Evolutionary conservation across 2,113 vertebrate genomes (phyloP), one percentile per base, ranked within the genome.

Genomic region (Seriola rivoliana): DNA sequence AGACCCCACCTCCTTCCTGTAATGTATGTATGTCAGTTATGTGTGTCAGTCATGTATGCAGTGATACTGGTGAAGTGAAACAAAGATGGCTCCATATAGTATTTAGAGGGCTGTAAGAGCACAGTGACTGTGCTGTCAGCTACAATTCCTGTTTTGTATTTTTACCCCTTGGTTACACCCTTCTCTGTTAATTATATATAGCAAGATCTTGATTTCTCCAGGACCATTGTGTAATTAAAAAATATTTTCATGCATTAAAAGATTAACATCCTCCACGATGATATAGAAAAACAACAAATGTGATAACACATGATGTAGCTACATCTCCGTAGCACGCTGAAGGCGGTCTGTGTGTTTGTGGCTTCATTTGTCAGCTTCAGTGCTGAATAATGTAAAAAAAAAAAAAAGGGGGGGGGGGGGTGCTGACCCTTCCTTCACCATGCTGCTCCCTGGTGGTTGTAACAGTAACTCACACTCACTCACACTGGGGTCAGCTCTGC

Each of bases 371-470:
- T 21, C 29, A 67, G 25, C 2, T 1, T 83, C n/a, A 29, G 25
- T 60, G 46, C 38, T 68, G 6, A 60, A 16, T 46, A 36, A 63
- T 62, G 9, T 25, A 57, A 12, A 44, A 21, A 2, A 29, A 29
- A 29, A 29, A 29, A 38, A 38, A 38, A 38, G 36, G 72, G 29
- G 29, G 29, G 2, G 29, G 40, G 40, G 9, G 40, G 11, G 36
- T 69, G 62, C 13, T 8, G 50, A 46, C 3, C 59, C 46, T 55
- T 80, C 60, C 59, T 72, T 52, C 73, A 75, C 74, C 48, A 42
- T 84, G 83, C 81, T 85, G 87, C 90, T 87, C 76, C 78, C 93
- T 93, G 90, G 87, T 92, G 93, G 91, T 23, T 23, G 0, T 25
- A 7, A 11, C 1, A 0, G 12, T 38, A 14, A 44, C 44, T 19